Conservation (phyloP, 2,113 vertebrate genomes). For the Brachyhypopomus gauderio region DNA sequence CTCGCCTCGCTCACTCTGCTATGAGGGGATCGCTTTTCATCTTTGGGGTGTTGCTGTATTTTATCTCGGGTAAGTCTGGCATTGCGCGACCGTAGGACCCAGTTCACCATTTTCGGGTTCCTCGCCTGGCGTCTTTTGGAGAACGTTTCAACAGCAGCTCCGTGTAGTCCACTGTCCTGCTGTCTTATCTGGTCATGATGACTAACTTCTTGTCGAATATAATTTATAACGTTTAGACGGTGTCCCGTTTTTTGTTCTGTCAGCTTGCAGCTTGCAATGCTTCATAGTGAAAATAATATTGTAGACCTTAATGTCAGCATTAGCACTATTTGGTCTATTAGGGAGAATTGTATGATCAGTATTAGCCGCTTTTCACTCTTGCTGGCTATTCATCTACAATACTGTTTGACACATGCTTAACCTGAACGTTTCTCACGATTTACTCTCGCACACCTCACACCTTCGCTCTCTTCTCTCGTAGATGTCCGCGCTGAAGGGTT, state of each 20-base stretch:
- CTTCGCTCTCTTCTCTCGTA: slow-evolving; percentile 44
- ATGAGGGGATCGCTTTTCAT: slow-evolving; percentile 76
- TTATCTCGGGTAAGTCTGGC: slow-evolving; percentile 75
- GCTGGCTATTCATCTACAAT: not conserved
- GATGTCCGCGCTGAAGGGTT: slow-evolving; percentile 49
- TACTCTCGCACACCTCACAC: not conserved
- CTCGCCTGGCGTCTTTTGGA: no score
- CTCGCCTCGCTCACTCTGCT: slow-evolving; percentile 72
- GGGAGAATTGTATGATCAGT: not conserved
- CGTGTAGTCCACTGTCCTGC: no score
- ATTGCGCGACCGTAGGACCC: slow-evolving; percentile 46
- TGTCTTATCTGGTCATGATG: no score
- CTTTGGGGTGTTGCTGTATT: slow-evolving; percentile 71
- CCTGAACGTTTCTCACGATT: not conserved
- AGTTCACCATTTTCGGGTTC: not conserved
- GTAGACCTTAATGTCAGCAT: not conserved
- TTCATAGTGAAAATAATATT: not conserved
- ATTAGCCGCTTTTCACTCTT: not conserved
- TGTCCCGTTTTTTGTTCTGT: no score
- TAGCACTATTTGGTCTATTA: not conserved
- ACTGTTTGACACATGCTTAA: no score
- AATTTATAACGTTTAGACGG: no score
- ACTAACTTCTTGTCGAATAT: no score
- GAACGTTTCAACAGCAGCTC: no score
- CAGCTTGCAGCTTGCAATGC: not conserved